Evolutionary conservation across 2,113 vertebrate species (phyloP).

Genomic region (Prionailurus viverrinus): DNA sequence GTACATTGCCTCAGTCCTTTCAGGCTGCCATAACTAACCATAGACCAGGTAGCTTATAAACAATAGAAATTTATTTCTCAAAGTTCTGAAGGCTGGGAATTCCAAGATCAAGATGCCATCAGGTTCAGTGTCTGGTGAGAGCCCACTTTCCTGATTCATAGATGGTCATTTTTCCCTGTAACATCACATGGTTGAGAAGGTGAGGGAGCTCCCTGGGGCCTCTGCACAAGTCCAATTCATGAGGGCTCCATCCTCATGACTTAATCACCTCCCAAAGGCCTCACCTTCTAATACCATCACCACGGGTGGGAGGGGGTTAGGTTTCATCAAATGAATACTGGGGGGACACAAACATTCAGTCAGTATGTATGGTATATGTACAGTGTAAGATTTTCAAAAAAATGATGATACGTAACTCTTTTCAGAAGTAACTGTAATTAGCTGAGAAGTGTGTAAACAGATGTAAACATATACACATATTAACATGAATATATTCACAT

Average conservation of each 20-base stretch:
- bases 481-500: slow-evolving; percentile 3
- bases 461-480: background rate
- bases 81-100: background rate
- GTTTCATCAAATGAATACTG: background rate
- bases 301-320: background rate
- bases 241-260: background rate
- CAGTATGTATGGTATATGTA: background rate
- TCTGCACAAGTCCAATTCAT: background rate
- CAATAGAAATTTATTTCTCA: background rate
- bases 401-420: background rate
- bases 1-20: background rate
- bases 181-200: background rate
- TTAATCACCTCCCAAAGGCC: background rate
- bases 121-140: background rate
- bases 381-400: background rate
- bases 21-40: background rate
- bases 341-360: background rate
- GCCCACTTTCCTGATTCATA: background rate
- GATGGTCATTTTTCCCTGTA: background rate
- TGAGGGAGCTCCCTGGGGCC: background rate
- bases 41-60: background rate
- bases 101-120: background rate
- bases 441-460: background rate
- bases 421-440: background rate
- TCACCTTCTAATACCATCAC: background rate